Percentiles rank a stretch among this genome's conserved stretches.
These are phyloP conservation scores for Calidris pygmaea DNA, from an alignment of 2,113 vertebrate species.

Conservation along the genomic window DNA sequence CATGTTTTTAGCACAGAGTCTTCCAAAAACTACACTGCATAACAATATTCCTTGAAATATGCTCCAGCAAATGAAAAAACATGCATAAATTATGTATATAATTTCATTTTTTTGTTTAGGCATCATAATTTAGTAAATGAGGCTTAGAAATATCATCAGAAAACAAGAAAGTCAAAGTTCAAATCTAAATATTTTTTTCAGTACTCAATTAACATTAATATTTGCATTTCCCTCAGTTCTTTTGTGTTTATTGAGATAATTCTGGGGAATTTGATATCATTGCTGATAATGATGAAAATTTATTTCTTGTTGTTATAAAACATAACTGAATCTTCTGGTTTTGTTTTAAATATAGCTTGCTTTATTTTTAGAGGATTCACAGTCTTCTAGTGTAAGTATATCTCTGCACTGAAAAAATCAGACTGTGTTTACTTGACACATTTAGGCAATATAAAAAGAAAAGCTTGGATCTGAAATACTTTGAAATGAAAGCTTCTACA, in stretches of 20 bases:
- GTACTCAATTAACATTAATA: not conserved
- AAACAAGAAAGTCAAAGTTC: not conserved
- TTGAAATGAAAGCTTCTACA: not conserved
- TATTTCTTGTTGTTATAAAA: not conserved
- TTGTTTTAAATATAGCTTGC: not conserved
- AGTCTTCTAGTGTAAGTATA: not conserved
- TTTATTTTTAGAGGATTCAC: not conserved
- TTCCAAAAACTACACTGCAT: not conserved
- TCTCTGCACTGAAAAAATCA: not conserved
- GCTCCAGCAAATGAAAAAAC: not conserved
- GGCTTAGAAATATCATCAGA: not conserved
- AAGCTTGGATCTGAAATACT: not conserved
- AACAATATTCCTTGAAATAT: not conserved
- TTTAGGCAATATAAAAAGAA: not conserved
- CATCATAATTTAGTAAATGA: not conserved
- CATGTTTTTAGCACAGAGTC: not conserved
- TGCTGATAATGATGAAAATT: not conserved
- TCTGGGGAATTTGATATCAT: not conserved
- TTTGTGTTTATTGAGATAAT: not conserved
- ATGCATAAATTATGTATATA: not conserved
- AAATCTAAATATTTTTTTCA: not conserved
- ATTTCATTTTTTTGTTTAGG: not conserved
- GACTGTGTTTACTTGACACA: not conserved
- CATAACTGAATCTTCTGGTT: not conserved
- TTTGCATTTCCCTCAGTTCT: not conserved